Evolutionary conservation across 2,888 invertebrate genomes (phyloP), one percentile per base, ranked within the genome.

Genomic region (Sphaerolaimus hirsutus): DNA sequence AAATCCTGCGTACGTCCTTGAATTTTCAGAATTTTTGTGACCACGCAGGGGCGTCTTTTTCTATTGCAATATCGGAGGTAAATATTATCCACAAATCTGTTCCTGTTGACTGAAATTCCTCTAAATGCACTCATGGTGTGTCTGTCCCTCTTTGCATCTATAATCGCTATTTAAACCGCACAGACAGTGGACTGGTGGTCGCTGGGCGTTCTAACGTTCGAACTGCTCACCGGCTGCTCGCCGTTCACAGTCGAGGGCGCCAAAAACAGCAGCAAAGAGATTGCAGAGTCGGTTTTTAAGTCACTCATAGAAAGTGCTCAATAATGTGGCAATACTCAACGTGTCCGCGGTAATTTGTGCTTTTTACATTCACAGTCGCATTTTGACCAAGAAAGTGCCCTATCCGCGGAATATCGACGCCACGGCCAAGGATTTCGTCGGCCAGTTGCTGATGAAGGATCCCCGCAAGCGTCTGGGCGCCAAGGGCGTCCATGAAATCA

Each of bases 121-220:
- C n/a, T n/a, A n/a, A n/a, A n/a, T n/a, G n/a, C n/a, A n/a, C n/a
- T n/a, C n/a, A n/a, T n/a, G n/a, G n/a, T n/a, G n/a, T n/a, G n/a
- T n/a, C n/a, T n/a, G n/a, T n/a, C n/a, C n/a, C n/a, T n/a, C n/a
- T n/a, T n/a, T n/a, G n/a, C n/a, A n/a, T n/a, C n/a, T n/a, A n/a
- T n/a, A n/a, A n/a, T n/a, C n/a, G n/a, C n/a, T n/a, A n/a, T n/a
- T n/a, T n/a, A n/a, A n/a, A n/a, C n/a, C n/a, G 32, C 37, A 3
- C 71, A 83, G 79, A 81, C 86, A 44, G 91, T 89, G 5, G 93
- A 93, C 70, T 93, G 91, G 91, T 93, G 93, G 93, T 27, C 79
- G 91, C 79, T 91, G 7, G 89, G 89, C 7, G 89, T 93, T 1
- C 69, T 93, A 41, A 83, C 87, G 0, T 93, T 89, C 71, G 91